phyloP scores from a whole-genome alignment of 2,113 vertebrate species.

The Psittacus erithacus region DNA sequence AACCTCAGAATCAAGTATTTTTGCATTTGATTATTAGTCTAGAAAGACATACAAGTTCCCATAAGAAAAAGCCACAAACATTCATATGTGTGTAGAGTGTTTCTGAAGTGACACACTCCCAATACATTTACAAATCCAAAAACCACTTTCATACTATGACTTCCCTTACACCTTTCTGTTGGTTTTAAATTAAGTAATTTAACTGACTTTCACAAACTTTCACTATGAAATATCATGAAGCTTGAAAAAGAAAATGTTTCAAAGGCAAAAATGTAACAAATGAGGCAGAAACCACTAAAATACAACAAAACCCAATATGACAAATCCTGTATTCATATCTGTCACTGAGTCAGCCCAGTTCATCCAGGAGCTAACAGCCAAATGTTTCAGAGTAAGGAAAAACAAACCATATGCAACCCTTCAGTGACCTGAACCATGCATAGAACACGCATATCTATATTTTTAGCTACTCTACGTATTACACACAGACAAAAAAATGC shows the following conservation, averaged over 20 bases:
- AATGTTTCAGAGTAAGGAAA: background rate
- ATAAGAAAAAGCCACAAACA: background rate
- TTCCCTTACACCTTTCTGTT: background rate
- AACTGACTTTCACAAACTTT: background rate
- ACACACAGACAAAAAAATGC: background rate
- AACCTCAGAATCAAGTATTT: background rate
- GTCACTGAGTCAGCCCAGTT: background rate
- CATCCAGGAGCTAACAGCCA: background rate
- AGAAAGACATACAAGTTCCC: background rate
- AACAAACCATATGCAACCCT: background rate
- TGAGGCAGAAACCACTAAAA: background rate
- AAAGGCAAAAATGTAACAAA: background rate
- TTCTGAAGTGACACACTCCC: background rate
- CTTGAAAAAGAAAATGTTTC: background rate
- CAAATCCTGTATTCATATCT: background rate
- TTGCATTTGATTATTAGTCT: background rate
- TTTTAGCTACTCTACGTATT: background rate
- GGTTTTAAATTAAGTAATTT: background rate
- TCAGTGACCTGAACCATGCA: background rate
- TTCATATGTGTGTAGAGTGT: background rate
- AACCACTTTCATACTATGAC: background rate
- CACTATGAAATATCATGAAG: background rate
- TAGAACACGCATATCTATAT: conserved; percentile 7
- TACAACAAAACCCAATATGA: background rate
- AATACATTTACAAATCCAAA: background rate